phyloP scores from a whole-genome alignment of 2,113 vertebrate species.

The Mungos mungo region DNA sequence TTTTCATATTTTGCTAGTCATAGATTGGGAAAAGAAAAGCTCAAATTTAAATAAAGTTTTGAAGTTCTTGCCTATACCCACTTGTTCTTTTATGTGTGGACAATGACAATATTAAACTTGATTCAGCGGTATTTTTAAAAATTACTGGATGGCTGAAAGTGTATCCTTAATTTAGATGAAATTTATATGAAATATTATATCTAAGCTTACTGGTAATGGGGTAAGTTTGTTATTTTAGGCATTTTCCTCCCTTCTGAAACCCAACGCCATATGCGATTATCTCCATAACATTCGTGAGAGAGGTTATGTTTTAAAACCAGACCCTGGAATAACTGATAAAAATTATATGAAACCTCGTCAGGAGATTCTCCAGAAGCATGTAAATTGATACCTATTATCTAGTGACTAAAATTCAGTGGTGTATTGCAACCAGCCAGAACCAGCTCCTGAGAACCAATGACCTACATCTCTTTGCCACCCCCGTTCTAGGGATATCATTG shows the following conservation, averaged over 20 bases:
- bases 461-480: not conserved
- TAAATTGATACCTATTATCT: not conserved
- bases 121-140: not conserved
- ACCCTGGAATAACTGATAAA: slow-evolving; percentile 1
- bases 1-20: not conserved
- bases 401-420: not conserved
- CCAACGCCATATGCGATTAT: not conserved
- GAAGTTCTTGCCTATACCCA: not conserved
- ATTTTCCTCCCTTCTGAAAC: not conserved
- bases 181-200: not conserved
- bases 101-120: not conserved
- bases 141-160: not conserved
- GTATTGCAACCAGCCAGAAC: not conserved
- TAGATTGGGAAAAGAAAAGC: not conserved
- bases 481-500: not conserved
- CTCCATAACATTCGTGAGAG: not conserved
- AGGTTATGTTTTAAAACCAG: not conserved
- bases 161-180: not conserved
- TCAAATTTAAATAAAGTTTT: slow-evolving; percentile 51
- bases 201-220: not conserved
- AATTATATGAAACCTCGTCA: not conserved
- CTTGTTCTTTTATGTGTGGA: slow-evolving; percentile 25
- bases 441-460: not conserved
- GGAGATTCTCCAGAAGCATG: not conserved
- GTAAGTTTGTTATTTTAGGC: not conserved